phyloP scores from a whole-genome alignment of 2,888 invertebrate species.

The Galeopsomyia nigrocyanea region DNA sequence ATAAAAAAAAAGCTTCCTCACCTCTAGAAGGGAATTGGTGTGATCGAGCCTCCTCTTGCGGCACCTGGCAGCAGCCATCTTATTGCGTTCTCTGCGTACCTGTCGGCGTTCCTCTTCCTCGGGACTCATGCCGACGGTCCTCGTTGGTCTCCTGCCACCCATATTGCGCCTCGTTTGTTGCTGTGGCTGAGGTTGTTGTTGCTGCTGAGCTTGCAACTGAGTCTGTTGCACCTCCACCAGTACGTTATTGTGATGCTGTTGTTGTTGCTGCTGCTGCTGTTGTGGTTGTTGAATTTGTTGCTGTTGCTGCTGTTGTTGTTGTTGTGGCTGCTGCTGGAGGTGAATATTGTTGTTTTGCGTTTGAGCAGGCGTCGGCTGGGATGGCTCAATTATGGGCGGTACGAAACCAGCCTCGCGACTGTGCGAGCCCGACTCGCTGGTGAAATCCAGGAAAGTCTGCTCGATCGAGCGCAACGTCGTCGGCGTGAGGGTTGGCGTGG shows the following conservation, averaged over 20 bases:
- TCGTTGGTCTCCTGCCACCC: constrained; percentile 86
- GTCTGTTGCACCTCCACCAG: constrained; percentile 43
- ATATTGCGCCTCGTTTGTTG: constrained; percentile 79
- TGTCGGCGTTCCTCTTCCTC: constrained; percentile 94
- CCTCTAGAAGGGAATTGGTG: constrained; percentile 88
- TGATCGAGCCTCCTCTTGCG: constrained; percentile 96
- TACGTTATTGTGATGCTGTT: constrained; percentile 62
- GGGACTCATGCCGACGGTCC: constrained; percentile 83
- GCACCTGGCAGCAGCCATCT: constrained; percentile 97
- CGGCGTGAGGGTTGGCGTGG: constrained; percentile 94
- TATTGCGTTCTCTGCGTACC: constrained; percentile 93
- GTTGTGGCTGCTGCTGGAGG: constrained; percentile 51
- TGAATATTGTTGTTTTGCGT: constrained; percentile 64
- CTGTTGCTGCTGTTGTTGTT: constrained; percentile 44
- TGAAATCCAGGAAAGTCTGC: constrained; percentile 90
- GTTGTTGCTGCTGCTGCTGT: constrained; percentile 68
- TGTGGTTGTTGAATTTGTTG: constrained; percentile 41
- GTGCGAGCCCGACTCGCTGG: constrained; percentile 80
- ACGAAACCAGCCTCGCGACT: constrained; percentile 94
- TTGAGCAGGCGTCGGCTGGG: constrained; percentile 65
- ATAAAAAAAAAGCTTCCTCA: constrained; percentile 64
- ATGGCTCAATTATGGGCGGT: constrained; percentile 78
- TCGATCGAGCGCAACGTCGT: constrained; percentile 93
- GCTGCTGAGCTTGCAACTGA: constrained; percentile 16
- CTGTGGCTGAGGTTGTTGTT: constrained; percentile 50